Percentiles rank a stretch among this genome's conserved stretches.
Conservation (phyloP, 2,113 vertebrate species). For the Cebidichthys violaceus region DNA sequence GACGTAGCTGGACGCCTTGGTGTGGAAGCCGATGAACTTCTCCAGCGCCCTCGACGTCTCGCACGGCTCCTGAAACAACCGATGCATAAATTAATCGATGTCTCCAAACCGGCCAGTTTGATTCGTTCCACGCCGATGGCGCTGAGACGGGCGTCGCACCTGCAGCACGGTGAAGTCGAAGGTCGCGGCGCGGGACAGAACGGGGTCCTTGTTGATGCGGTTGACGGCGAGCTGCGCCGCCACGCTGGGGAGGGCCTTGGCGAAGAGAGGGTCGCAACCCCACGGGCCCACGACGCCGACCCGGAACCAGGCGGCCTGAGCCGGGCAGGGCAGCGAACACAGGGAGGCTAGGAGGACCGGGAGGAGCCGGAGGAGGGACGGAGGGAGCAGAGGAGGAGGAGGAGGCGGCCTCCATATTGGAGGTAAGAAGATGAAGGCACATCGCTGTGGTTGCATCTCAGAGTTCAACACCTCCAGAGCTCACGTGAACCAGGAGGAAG, state of each 20-base stretch:
- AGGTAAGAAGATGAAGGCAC: slow-evolving; percentile 33
- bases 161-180: slow-evolving; percentile 85
- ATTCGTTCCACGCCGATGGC: no score
- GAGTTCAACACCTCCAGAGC: not conserved
- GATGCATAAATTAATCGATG: no score
- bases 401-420: slow-evolving; percentile 21
- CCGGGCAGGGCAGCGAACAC: slow-evolving; percentile 45
- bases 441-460: slow-evolving; percentile 43
- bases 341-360: slow-evolving; percentile 56
- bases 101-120: no score
- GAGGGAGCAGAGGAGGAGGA: not conserved
- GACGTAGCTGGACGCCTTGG: slow-evolving; percentile 80
- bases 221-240: slow-evolving; percentile 84
- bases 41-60: slow-evolving; percentile 83
- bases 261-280: slow-evolving; percentile 85
- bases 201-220: slow-evolving; percentile 82
- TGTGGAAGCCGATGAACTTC: slow-evolving; percentile 78
- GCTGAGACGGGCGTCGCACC: slow-evolving; percentile 44
- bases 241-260: slow-evolving; percentile 82
- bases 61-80: slow-evolving; percentile 81
- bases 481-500: slow-evolving; percentile 27
- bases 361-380: slow-evolving; percentile 18
- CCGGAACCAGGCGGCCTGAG: slow-evolving; percentile 67
- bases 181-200: slow-evolving; percentile 67
- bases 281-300: slow-evolving; percentile 86